phyloP scores from a whole-genome alignment of 2,797 vertebrate genomes.

The Podargus strigoides region DNA sequence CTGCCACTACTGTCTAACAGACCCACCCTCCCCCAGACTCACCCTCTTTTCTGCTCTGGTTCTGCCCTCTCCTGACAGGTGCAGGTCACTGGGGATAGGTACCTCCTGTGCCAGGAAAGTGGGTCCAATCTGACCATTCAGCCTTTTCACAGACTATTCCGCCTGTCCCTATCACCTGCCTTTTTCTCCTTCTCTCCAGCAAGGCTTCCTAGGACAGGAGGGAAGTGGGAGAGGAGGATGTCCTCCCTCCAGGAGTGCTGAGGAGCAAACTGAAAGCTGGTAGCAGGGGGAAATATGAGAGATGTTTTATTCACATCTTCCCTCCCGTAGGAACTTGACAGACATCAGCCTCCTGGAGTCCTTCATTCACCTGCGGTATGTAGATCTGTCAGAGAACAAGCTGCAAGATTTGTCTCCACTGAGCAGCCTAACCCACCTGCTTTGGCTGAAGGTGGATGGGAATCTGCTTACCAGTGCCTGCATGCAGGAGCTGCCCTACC shows the following conservation, averaged over 20 bases:
- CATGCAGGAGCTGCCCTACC: conserved; percentile 80
- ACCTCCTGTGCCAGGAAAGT: not conserved
- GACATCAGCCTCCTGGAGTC: conserved; percentile 79
- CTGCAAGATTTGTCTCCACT: conserved; percentile 85
- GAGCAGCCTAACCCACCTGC: conserved; percentile 81
- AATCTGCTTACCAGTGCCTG: conserved; percentile 79
- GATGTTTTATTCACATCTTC: not conserved
- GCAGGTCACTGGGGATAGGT: not conserved
- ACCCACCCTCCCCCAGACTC: not conserved
- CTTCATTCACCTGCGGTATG: conserved; percentile 87
- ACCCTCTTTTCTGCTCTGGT: not conserved
- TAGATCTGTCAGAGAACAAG: conserved; percentile 89
- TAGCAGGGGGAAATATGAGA: not conserved
- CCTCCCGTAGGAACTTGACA: conserved; percentile 78
- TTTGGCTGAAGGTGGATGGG: conserved; percentile 88
- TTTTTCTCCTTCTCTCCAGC: not conserved
- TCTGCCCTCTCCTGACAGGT: not conserved
- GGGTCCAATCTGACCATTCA: not conserved
- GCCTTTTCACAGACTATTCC: not conserved
- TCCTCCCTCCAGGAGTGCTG: not conserved
- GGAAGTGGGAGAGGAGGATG: not conserved
- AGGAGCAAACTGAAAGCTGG: not conserved
- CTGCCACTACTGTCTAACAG: not conserved
- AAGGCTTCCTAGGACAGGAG: not conserved
- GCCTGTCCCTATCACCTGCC: not conserved